Conservation (phyloP, 2,113 vertebrate species). For the Semnornis frantzii region DNA sequence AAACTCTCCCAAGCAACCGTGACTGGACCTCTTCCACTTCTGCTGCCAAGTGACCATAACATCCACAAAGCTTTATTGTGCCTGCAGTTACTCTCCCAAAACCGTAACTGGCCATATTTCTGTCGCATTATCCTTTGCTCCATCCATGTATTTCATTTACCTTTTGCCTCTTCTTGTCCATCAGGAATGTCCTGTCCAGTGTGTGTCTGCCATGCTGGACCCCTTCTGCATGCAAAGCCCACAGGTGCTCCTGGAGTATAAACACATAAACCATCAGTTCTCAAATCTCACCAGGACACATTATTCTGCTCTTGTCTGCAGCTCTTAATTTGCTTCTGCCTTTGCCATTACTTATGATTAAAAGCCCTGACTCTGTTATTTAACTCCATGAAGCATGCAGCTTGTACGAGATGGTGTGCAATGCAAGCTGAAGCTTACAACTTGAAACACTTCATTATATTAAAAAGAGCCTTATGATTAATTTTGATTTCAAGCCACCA, state of each 20-base stretch:
- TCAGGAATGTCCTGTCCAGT: not conserved
- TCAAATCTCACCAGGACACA: slow-evolving; percentile 9
- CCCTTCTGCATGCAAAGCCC: not conserved
- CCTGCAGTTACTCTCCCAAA: not conserved
- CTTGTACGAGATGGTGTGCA: not conserved
- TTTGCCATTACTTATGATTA: slow-evolving; percentile 52
- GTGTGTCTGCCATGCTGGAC: not conserved
- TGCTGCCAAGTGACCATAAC: not conserved
- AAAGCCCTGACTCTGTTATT: slow-evolving; percentile 47
- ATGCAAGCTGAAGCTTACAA: not conserved
- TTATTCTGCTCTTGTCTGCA: slow-evolving; percentile 9
- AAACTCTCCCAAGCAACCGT: not conserved
- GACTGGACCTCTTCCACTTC: not conserved
- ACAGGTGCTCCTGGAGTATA: not conserved
- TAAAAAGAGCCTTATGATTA: slow-evolving; percentile 32
- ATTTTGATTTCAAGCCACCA: slow-evolving; percentile 40
- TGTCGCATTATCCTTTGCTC: not conserved
- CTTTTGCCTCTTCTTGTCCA: not conserved
- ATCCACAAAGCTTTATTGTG: not conserved
- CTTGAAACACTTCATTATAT: slow-evolving; percentile 36
- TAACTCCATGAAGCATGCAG: slow-evolving; percentile 10
- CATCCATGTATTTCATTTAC: not conserved
- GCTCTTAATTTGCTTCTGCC: slow-evolving; percentile 56
- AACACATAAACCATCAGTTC: slow-evolving; percentile 9
- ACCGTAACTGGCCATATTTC: not conserved